These are phyloP conservation scores for Diploscapter pachys DNA, from an alignment of 1,140 invertebrate genomes.

Conservation along the genomic window DNA sequence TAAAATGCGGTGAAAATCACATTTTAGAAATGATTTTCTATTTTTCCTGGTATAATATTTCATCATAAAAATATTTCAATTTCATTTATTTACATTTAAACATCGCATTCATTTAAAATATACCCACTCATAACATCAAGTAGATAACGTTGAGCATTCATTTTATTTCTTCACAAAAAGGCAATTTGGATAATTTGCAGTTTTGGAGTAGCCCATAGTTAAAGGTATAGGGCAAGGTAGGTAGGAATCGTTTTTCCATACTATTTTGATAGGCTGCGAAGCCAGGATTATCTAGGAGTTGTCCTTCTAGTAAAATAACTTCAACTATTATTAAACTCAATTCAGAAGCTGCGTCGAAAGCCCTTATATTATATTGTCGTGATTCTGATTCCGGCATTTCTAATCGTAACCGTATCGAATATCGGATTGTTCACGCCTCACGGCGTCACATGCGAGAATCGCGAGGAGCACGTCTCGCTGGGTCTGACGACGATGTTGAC, in stretches of 20 bases:
- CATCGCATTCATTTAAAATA: too few relatives aligned
- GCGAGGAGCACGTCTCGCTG: slow-evolving; percentile 32
- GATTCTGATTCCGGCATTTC: slow-evolving; percentile 26
- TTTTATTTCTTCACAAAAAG: too few relatives aligned
- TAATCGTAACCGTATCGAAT: slow-evolving; percentile 33
- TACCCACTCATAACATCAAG: too few relatives aligned
- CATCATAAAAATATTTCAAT: too few relatives aligned
- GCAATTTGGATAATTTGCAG: too few relatives aligned
- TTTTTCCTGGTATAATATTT: not conserved
- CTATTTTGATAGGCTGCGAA: too few relatives aligned
- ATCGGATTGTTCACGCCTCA: slow-evolving; percentile 33
- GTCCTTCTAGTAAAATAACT: not conserved
- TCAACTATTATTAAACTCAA: not conserved
- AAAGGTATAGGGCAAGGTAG: too few relatives aligned
- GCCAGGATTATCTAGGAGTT: not conserved
- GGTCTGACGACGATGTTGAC: slow-evolving; percentile 34
- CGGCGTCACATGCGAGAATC: slow-evolving; percentile 23
- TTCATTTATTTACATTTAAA: too few relatives aligned
- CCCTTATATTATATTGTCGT: slow-evolving; percentile 35
- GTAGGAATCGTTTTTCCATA: too few relatives aligned
- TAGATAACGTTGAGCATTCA: too few relatives aligned
- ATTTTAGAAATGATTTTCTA: not conserved
- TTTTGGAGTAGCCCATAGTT: too few relatives aligned
- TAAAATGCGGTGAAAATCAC: not conserved
- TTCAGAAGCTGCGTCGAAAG: slow-evolving; percentile 26